A percentile compares a stretch with the other conserved stretches of the same genome.
phyloP scores from a whole-genome alignment of 1,140 invertebrate genomes.

The Drosophila tropicalis region DNA sequence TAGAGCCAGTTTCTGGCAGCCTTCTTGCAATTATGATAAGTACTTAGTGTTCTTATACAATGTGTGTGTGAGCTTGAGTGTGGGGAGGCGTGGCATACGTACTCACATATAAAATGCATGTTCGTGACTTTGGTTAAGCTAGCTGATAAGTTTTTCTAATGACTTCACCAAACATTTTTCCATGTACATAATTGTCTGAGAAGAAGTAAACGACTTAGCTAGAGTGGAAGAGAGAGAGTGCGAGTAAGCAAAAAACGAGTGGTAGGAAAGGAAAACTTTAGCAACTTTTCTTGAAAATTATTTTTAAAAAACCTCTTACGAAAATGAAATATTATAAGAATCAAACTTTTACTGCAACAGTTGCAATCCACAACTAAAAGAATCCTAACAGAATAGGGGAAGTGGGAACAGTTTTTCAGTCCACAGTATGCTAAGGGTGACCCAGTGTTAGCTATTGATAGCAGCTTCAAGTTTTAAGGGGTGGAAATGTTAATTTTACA shows the following conservation, averaged over 20 bases:
- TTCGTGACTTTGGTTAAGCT: slow-evolving; percentile 69
- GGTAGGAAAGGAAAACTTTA: not conserved
- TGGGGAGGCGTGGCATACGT: slow-evolving; percentile 32
- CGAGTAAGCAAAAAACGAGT: no score
- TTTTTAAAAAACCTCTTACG: not conserved
- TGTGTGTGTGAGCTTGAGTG: not conserved
- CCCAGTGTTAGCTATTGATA: no score
- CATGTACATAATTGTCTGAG: slow-evolving; percentile 1
- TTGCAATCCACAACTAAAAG: not conserved
- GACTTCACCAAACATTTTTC: slow-evolving; percentile 47
- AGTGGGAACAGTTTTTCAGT: slow-evolving; percentile 50
- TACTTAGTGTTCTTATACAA: slow-evolving; percentile 24
- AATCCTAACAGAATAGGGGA: not conserved
- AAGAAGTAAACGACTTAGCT: not conserved
- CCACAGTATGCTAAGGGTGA: no score
- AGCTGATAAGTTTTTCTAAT: slow-evolving; percentile 60
- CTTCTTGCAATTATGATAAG: slow-evolving; percentile 59
- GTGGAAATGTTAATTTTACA: not conserved
- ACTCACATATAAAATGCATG: slow-evolving; percentile 3
- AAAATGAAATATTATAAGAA: not conserved
- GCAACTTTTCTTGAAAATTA: slow-evolving; percentile 3
- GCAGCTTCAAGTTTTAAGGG: not conserved
- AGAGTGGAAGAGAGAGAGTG: not conserved
- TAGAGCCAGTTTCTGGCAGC: slow-evolving; percentile 18
- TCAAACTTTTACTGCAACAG: not conserved